phyloP scores from a whole-genome alignment of 23 tunicate genomes.

The Corella eumyota region DNA sequence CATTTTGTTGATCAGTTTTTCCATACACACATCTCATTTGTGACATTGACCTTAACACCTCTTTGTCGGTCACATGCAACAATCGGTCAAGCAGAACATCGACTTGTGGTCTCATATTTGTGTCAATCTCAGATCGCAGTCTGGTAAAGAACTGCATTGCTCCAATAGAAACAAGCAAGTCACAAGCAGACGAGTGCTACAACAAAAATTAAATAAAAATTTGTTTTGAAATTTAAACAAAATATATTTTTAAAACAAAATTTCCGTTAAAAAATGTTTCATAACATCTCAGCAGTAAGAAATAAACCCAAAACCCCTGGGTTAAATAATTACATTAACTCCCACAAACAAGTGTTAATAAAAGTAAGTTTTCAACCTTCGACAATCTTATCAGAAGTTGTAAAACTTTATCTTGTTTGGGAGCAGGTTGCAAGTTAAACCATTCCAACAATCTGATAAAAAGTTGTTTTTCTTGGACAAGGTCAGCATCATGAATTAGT shows the following conservation, averaged over 20 bases:
- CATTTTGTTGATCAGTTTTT: not conserved
- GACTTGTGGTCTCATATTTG: conserved; percentile 25
- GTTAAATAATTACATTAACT: too few species aligned
- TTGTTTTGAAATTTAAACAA: too few species aligned
- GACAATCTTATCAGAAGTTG: conserved; percentile 45
- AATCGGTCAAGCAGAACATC: conserved; percentile 67
- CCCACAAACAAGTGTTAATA: too few species aligned
- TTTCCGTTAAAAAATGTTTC: too few species aligned
- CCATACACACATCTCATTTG: conserved; percentile 56
- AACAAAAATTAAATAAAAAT: conserved; percentile 5
- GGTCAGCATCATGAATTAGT: conserved; percentile 65
- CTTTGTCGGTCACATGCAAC: conserved; percentile 51
- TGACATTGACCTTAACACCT: conserved; percentile 8
- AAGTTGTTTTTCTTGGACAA: conserved; percentile 70
- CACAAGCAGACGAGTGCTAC: conserved; percentile 64
- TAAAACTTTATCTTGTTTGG: conserved; percentile 51
- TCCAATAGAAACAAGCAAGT: conserved; percentile 78
- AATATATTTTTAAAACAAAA: too few species aligned
- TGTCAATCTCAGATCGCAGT: conserved; percentile 44
- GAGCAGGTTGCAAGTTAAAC: conserved; percentile 77
- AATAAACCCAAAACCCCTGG: too few species aligned
- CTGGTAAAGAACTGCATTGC: conserved; percentile 51
- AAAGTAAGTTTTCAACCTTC: conserved; percentile 35
- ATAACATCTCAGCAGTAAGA: too few species aligned
- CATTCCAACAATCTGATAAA: conserved; percentile 74